Percentiles rank a stretch among this genome's conserved stretches.
These are phyloP conservation scores for Sussaba pulchella DNA, from an alignment of 2,888 invertebrate genomes.

Conservation along the genomic window DNA sequence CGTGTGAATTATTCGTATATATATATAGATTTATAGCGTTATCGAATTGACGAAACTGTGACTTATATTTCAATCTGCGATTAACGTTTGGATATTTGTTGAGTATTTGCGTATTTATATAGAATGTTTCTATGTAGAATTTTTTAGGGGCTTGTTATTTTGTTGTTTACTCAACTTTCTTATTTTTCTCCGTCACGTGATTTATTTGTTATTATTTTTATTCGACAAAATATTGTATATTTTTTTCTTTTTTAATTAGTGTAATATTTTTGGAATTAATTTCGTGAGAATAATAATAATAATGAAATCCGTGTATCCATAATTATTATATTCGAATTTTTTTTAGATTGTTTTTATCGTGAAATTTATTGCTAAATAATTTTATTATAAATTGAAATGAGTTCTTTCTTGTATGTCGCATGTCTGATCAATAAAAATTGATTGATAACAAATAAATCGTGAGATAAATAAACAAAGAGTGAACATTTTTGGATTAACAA, in stretches of 20 bases:
- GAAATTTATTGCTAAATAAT: neutral
- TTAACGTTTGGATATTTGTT: slow-evolving; percentile 50
- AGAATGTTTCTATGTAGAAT: neutral
- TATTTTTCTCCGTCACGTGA: neutral
- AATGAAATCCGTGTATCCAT: too few species aligned
- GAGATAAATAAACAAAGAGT: neutral
- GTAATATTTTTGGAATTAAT: neutral
- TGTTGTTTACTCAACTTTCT: neutral
- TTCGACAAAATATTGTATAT: neutral
- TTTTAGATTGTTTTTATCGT: neutral
- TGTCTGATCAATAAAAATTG: neutral
- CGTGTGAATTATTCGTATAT: slow-evolving; percentile 43
- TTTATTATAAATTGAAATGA: neutral
- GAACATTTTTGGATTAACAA: neutral
- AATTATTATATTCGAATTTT: neutral
- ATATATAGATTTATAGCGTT: slow-evolving; percentile 62
- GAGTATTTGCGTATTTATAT: slow-evolving; percentile 31
- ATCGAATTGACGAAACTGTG: slow-evolving; percentile 46
- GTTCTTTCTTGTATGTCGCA: neutral
- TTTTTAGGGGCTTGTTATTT: slow-evolving; percentile 10
- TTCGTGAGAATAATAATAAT: too few species aligned
- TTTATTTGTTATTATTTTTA: neutral
- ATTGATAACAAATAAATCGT: slow-evolving; percentile 7
- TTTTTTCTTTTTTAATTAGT: neutral
- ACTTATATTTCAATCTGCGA: slow-evolving; percentile 49